Evolutionary conservation across 1,140 invertebrate species (phyloP).

Genomic region (Limonius californicus): DNA sequence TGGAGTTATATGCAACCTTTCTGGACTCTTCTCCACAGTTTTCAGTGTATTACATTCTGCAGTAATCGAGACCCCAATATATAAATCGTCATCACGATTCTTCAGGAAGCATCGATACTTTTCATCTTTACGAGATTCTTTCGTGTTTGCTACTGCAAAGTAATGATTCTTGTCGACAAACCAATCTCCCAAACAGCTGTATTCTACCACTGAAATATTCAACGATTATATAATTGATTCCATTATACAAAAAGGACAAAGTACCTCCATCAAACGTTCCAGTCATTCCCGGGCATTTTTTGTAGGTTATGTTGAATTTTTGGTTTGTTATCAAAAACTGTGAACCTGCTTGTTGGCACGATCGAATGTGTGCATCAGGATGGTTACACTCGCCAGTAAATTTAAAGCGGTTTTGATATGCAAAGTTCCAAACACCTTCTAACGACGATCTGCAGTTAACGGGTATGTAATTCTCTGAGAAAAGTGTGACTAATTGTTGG

Average conservation of each 20-base stretch:
- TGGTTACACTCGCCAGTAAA: slow-evolving; percentile 88
- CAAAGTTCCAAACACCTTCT: slow-evolving; percentile 94
- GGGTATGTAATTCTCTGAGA: slow-evolving; percentile 85
- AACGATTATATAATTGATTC: background rate
- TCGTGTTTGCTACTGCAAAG: slow-evolving; percentile 91
- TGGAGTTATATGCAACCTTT: slow-evolving; percentile 82
- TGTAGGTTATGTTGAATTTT: slow-evolving; percentile 94
- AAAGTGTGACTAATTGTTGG: slow-evolving; percentile 80
- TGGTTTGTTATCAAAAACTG: slow-evolving; percentile 96
- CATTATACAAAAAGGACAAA: background rate
- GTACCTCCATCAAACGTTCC: slow-evolving; percentile 83
- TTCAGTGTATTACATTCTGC: slow-evolving; percentile 89
- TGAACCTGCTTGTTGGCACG: slow-evolving; percentile 93
- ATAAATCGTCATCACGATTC: slow-evolving; percentile 90
- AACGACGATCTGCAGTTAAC: slow-evolving; percentile 89
- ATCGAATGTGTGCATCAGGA: slow-evolving; percentile 83
- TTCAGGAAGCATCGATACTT: slow-evolving; percentile 91
- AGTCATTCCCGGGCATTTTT: slow-evolving; percentile 77
- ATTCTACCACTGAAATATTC: slow-evolving; percentile 70
- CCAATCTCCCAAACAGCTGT: slow-evolving; percentile 92
- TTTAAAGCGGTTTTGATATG: slow-evolving; percentile 85
- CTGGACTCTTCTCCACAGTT: slow-evolving; percentile 89
- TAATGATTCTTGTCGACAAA: slow-evolving; percentile 93
- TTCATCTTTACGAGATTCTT: slow-evolving; percentile 90
- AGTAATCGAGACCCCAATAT: slow-evolving; percentile 85